Base-by-base conservation (phyloP, 2,888 invertebrate genomes). In the Caenorhabditis afra region DNA sequence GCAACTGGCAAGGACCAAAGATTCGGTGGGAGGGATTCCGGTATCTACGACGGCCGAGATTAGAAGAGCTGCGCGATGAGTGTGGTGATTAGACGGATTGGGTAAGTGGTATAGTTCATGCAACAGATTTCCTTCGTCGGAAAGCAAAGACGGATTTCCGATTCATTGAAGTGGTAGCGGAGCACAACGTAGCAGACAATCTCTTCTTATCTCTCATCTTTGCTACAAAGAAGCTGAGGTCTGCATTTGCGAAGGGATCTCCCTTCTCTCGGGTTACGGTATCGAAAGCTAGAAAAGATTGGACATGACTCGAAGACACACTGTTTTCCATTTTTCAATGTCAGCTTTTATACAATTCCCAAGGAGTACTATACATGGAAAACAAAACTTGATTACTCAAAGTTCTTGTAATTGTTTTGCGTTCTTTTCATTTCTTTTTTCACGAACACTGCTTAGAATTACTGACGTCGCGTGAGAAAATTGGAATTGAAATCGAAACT, bases 391-490 rank as follows among this genome's bases (percentile, higher is more conserved):
- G n/a, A 29, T 52, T 29, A 52, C 29, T 39, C 55, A 16, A 49
- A 41, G n/a, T 16, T 37, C 53, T 53, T 53, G 37, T 53, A 37
- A 47, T 58, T 67, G 67, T 66, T 66, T 37, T 66, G 14, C 22
- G 16, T 7, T 29, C 35, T 16, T n/a, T n/a, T n/a, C n/a, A n/a
- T n/a, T n/a, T n/a, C n/a, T n/a, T 5, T 47, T 55, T 57, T 49
- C 66, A 37, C 41, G 41, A 11, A 67, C 18, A 45, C 18, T 20
- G 23, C 39, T 68, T 44, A 12, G 20, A 29, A 37, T 45, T n/a
- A 53, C 52, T 68, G 68, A 68, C 68, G 68, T 44, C 59, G 59
- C 52, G 59, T 68, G 68, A 59, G 59, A 68, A 67, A 58, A 41
- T n/a, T n/a, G n/a, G n/a, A 41, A 11, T 8, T 8, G 3, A 11